phyloP scores from a whole-genome alignment of 2,888 invertebrate species.

The Cheilosia soror region DNA sequence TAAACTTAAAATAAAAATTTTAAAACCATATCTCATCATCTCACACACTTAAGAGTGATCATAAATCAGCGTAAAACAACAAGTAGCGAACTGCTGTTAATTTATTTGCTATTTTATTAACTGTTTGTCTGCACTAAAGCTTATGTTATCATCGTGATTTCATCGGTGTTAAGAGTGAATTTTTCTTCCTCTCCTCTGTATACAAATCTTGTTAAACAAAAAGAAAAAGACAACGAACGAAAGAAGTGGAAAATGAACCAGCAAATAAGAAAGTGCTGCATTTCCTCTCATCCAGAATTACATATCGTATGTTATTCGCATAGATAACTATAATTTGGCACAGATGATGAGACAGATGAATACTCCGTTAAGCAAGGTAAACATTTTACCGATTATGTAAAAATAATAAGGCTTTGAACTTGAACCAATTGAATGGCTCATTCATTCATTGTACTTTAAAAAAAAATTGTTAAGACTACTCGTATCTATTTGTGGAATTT shows the following conservation, averaged over 20 bases:
- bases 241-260: conserved; percentile 5
- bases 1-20: conserved; percentile 73
- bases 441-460: too few species aligned
- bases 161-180: conserved; percentile 68
- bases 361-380: background rate
- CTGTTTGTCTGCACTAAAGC: conserved; percentile 72
- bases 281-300: conserved; percentile 55
- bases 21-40: conserved; percentile 75
- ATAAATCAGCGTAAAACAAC: conserved; percentile 75
- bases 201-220: conserved; percentile 49
- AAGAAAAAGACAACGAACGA: conserved; percentile 21
- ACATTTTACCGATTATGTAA: background rate
- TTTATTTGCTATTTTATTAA: conserved; percentile 75
- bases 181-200: conserved; percentile 33
- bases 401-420: background rate
- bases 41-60: conserved; percentile 71
- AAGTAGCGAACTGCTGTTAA: conserved; percentile 75
- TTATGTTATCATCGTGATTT: conserved; percentile 65
- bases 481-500: too few species aligned
- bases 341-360: conserved; percentile 9
- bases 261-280: conserved; percentile 66
- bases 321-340: conserved; percentile 35
- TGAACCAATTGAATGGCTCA: background rate
- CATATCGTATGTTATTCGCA: background rate
- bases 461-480: too few species aligned